These are phyloP conservation scores for Cosmia trapezina DNA, from an alignment of 2,888 invertebrate genomes.

Conservation along the genomic window DNA sequence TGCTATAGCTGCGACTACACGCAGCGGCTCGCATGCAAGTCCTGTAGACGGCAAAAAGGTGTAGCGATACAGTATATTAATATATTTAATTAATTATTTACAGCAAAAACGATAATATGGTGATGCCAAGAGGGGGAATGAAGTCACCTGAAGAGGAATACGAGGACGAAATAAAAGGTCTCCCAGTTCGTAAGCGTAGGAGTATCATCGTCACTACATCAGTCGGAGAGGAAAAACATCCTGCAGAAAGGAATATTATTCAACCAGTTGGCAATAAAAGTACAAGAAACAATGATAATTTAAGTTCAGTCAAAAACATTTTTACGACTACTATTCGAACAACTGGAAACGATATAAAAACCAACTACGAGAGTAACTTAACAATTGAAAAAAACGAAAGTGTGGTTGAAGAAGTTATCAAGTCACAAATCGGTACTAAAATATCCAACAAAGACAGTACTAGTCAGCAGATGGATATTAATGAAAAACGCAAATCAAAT, in stretches of 20 bases:
- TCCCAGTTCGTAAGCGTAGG: slow-evolving; percentile 77
- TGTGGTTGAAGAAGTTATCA: neutral
- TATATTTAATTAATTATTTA: slow-evolving; percentile 11
- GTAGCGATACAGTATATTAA: neutral
- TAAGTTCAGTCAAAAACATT: slow-evolving; percentile 9
- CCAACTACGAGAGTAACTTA: neutral
- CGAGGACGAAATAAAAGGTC: slow-evolving; percentile 80
- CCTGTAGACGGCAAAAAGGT: neutral
- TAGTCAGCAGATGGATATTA: neutral
- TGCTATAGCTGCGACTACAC: neutral
- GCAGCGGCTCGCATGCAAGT: neutral
- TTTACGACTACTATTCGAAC: neutral
- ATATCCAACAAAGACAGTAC: neutral
- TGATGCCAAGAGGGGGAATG: neutral
- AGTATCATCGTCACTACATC: slow-evolving; percentile 34
- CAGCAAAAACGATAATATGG: slow-evolving; percentile 31
- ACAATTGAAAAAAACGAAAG: neutral
- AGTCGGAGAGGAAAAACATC: neutral
- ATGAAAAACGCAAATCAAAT: neutral
- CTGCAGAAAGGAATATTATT: neutral
- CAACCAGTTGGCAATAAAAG: neutral
- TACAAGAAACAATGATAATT: neutral
- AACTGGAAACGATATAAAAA: neutral
- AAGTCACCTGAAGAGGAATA: slow-evolving; percentile 75
- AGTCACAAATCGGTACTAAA: slow-evolving; percentile 7